Conservation (phyloP, 2,113 vertebrate genomes). For the Trogon surrucura region DNA sequence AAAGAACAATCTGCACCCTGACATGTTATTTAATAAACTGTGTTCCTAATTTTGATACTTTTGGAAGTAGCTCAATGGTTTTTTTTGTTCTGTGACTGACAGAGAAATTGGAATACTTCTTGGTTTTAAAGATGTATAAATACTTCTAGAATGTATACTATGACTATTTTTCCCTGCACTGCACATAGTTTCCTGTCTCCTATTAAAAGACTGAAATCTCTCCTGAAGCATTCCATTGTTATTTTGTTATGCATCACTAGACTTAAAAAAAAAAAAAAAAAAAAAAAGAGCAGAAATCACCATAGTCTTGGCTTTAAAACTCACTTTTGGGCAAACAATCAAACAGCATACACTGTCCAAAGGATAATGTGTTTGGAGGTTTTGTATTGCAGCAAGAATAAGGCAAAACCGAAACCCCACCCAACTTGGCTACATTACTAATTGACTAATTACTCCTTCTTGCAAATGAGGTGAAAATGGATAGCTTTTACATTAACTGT, state of each 20-base stretch:
- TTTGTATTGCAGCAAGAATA: neutral
- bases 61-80: neutral
- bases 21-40: neutral
- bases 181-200: neutral
- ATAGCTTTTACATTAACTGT: neutral
- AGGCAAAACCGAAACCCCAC: neutral
- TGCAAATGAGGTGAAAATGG: neutral
- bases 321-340: neutral
- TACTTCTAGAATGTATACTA: neutral
- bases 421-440: neutral
- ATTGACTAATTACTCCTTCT: neutral
- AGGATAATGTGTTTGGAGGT: neutral
- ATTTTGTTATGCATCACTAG: neutral
- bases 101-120: constrained; percentile 7
- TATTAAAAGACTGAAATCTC: neutral
- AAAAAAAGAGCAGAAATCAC: neutral
- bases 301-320: neutral
- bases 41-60: constrained; percentile 22
- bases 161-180: neutral
- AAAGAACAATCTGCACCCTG: neutral
- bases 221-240: neutral
- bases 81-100: neutral
- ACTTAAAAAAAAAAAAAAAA: neutral
- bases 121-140: neutral
- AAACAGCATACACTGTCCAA: neutral